phyloP scores from a whole-genome alignment of 2,888 invertebrate genomes.

The Coremacera marginata region DNA sequence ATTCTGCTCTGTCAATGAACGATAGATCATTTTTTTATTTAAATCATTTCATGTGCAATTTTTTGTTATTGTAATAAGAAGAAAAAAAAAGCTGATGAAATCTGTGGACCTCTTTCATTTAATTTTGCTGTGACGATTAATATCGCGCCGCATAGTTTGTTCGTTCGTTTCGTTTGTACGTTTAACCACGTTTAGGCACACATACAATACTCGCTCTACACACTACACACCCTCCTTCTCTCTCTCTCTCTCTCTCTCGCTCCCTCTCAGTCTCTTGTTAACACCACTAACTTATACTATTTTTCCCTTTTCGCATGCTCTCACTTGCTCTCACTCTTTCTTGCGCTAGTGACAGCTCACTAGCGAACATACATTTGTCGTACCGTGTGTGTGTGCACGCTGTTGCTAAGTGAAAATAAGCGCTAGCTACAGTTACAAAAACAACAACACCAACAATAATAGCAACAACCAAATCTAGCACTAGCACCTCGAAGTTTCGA shows the following conservation, averaged over 20 bases:
- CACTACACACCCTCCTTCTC: background rate
- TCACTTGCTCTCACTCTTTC: background rate
- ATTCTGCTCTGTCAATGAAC: too few relatives aligned
- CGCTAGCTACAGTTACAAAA: background rate
- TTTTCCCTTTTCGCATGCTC: background rate
- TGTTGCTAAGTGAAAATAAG: constrained; percentile 24
- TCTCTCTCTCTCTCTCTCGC: background rate
- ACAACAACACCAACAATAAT: background rate
- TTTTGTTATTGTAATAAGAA: too few relatives aligned
- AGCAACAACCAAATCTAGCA: background rate
- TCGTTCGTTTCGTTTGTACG: background rate
- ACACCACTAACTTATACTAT: background rate
- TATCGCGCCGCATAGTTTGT: background rate
- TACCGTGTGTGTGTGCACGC: background rate
- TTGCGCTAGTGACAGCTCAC: background rate
- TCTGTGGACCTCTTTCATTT: background rate
- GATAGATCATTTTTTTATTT: too few relatives aligned
- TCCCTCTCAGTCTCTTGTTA: background rate
- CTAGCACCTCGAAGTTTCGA: constrained; percentile 27
- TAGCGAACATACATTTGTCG: background rate
- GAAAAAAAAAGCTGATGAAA: background rate
- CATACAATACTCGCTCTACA: background rate
- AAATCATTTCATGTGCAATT: too few relatives aligned
- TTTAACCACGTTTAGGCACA: background rate
- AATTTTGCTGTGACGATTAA: background rate